phyloP scores from a whole-genome alignment of 2,113 vertebrate species.

The Azemiops feae region DNA sequence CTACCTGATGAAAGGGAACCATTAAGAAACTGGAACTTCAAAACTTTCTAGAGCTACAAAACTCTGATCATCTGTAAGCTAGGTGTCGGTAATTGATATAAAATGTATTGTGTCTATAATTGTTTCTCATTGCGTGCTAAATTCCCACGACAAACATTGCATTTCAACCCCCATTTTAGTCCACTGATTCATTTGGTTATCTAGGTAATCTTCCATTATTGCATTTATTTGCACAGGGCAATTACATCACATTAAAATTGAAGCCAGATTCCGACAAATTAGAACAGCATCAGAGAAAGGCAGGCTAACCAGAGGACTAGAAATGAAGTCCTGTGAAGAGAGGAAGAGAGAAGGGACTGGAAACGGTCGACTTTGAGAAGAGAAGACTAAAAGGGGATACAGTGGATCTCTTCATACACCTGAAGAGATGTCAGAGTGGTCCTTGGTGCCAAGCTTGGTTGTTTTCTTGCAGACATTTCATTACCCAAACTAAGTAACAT shows the following conservation, averaged over 20 bases:
- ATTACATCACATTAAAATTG: not conserved
- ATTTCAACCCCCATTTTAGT: not conserved
- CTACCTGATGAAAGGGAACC: not conserved
- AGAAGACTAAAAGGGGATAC: not conserved
- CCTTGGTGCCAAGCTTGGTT: not conserved
- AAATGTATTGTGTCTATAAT: not conserved
- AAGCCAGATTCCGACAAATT: not conserved
- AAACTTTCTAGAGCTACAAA: not conserved
- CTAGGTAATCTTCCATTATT: not conserved
- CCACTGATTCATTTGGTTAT: not conserved
- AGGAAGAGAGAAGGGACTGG: not conserved
- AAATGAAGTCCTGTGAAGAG: not conserved
- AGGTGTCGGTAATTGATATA: not conserved
- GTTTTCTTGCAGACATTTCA: not conserved
- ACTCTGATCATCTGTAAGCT: not conserved
- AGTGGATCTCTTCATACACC: not conserved
- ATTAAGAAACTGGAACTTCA: not conserved
- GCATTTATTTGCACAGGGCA: not conserved
- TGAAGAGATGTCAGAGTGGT: not conserved
- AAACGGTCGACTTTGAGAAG: not conserved
- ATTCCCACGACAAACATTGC: not conserved
- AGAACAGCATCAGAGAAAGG: not conserved
- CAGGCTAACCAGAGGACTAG: not conserved
- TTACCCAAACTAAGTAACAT: not conserved
- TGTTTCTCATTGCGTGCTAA: slow-evolving; percentile 3